Evolutionary conservation across 2,888 invertebrate genomes (phyloP), one percentile per base, ranked within the genome.

Genomic region (Coremacera marginata): DNA sequence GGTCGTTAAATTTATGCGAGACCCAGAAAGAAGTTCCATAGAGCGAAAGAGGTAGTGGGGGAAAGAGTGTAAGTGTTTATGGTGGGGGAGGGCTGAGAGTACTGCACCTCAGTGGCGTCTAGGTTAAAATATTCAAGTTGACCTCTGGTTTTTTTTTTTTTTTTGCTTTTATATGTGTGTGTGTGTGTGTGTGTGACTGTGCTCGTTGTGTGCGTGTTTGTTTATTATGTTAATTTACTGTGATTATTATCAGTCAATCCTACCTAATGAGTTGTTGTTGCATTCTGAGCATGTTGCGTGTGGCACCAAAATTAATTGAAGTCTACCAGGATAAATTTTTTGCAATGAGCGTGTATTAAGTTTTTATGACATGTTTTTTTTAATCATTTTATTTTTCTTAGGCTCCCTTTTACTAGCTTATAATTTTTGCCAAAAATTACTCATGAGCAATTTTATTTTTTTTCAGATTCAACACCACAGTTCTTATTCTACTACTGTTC

Each of bases 1-100:
- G 44, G 62, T 75, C 70, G 68, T 71, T 37, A 76, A 76, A 63
- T 76, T 65, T 70, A 62, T 75, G 60, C 49, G 14, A 22, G 44
- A 25, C 14, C 11, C 37, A 22, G 14, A 22, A 57, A 57, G 60
- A 25, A 9, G 31, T 16, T n/a, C 1, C 14, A 1, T 2, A 1
- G 60, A 9, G 65, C 22, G 7, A 44, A 5, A 22, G 44, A 44
- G 52, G 31, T 19, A 37, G 65, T 37, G 49, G 14, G 67, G 14
- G 2, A 44, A 2, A 22, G 8, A 27, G 11, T 4, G 22, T 14
- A 25, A 0, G 14, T 2, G 57, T 22, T 22, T 22, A 3, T 60
- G 11, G 27, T 16, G 60, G 11, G 14, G 5, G 60, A 16, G 27
- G 27, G 34, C n/a, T n/a, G n/a, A 63, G n/a, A 31, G 11, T 11